Percentiles rank a stretch among this genome's conserved stretches.
Evolutionary conservation across 2,113 vertebrate species (phyloP).

Genomic region (Notothenia rossii): DNA sequence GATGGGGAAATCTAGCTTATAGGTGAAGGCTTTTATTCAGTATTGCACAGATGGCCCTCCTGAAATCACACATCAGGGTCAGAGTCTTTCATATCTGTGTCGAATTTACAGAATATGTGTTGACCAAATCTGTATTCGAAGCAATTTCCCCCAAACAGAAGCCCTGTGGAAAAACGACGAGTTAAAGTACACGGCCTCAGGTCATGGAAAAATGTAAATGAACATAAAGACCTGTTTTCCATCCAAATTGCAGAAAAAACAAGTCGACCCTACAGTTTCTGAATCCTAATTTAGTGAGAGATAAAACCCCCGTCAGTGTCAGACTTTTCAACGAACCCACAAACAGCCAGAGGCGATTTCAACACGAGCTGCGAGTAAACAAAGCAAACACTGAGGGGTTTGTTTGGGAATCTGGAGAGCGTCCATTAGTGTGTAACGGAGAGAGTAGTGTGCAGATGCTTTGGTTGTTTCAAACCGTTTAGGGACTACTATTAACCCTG

Average conservation of each 20-base stretch:
- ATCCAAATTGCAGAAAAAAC: neutral
- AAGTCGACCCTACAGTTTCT: neutral
- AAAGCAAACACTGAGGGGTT: slow-evolving; percentile 39
- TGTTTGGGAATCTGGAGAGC: slow-evolving; percentile 36
- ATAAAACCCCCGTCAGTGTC: neutral
- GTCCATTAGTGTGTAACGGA: slow-evolving; percentile 5
- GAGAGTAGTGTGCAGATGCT: slow-evolving; percentile 14
- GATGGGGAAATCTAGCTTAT: neutral
- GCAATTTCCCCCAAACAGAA: neutral
- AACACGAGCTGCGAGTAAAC: neutral
- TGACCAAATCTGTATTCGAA: neutral
- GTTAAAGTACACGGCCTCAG: slow-evolving; percentile 23
- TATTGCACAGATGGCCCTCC: neutral
- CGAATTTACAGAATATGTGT: slow-evolving; percentile 16
- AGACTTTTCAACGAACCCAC: slow-evolving; percentile 4
- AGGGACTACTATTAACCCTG: too few relatives aligned
- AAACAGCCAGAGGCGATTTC: slow-evolving; percentile 6
- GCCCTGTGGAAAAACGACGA: neutral
- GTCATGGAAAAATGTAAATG: slow-evolving; percentile 7
- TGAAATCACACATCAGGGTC: slow-evolving; percentile 3
- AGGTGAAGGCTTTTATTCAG: neutral
- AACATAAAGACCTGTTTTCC: slow-evolving; percentile 8
- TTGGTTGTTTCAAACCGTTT: neutral
- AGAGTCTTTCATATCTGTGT: neutral
- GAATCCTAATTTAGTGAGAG: neutral